Conservation (phyloP, 2,113 vertebrate species). For the Lasiurus cinereus region DNA sequence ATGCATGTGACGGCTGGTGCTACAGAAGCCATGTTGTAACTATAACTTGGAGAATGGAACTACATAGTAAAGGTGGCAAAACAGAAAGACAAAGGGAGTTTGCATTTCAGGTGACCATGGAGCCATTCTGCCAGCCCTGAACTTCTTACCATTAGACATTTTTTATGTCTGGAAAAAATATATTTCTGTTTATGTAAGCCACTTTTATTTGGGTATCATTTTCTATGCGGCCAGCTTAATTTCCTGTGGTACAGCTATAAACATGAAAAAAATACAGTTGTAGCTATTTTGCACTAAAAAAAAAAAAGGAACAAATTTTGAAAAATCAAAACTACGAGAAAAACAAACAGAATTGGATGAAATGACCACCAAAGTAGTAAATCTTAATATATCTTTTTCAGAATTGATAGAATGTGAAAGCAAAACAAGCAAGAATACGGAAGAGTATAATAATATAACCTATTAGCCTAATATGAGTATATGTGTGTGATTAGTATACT, state of each 20-base stretch:
- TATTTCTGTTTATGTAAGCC: not conserved
- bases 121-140: not conserved
- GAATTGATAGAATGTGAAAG: slow-evolving; percentile 1
- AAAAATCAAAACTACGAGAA: slow-evolving; percentile 32
- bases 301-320: slow-evolving; percentile 4
- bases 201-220: slow-evolving; percentile 20
- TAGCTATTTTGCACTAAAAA: slow-evolving; percentile 33
- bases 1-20: not conserved
- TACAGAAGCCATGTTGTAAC: not conserved
- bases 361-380: not conserved
- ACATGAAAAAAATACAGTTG: slow-evolving; percentile 2
- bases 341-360: not conserved
- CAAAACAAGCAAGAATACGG: not conserved
- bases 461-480: not conserved
- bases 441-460: not conserved
- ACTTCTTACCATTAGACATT: not conserved
- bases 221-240: slow-evolving; percentile 29
- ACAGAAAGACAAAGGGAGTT: not conserved
- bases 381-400: not conserved
- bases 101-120: not conserved
- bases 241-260: not conserved
- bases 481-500: not conserved
- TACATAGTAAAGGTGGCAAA: not conserved
- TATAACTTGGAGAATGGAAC: not conserved
- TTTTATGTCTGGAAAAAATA: slow-evolving; percentile 27